Evolutionary conservation across 2,113 vertebrate genomes (phyloP).

Genomic region (Sinocyclocheilus rhinocerous): DNA sequence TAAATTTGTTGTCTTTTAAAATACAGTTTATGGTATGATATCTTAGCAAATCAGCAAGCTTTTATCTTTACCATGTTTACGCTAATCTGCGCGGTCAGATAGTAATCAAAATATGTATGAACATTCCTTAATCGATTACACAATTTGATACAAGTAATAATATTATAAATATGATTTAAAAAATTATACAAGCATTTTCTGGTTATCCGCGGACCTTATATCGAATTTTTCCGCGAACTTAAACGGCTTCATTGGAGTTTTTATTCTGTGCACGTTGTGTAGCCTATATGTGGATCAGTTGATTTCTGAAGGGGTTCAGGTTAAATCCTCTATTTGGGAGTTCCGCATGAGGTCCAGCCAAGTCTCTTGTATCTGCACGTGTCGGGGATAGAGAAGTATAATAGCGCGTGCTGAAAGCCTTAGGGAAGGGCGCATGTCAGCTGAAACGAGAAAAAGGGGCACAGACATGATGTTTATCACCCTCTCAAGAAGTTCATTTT

Average conservation of each 20-base stretch:
- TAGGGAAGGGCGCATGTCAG: slow-evolving; percentile 59
- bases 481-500: slow-evolving; percentile 35
- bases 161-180: no score
- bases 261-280: slow-evolving; percentile 57
- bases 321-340: slow-evolving; percentile 70
- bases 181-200: no score
- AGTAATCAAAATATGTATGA: no score
- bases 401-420: slow-evolving; percentile 59
- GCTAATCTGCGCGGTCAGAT: no score
- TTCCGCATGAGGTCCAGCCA: slow-evolving; percentile 69
- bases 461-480: slow-evolving; percentile 25
- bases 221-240: not conserved
- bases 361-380: slow-evolving; percentile 69
- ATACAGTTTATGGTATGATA: no score
- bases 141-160: no score
- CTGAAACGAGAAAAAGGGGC: slow-evolving; percentile 44
- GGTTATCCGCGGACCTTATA: not conserved
- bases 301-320: slow-evolving; percentile 65
- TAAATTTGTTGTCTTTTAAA: no score
- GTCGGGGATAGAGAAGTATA: slow-evolving; percentile 65
- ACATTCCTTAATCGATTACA: no score
- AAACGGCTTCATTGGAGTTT: slow-evolving; percentile 38
- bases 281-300: slow-evolving; percentile 50
- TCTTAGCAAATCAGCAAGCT: no score
- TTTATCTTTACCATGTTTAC: no score